These are phyloP conservation scores for Sterna hirundo DNA, from an alignment of 2,113 vertebrate genomes.

Conservation along the genomic window DNA sequence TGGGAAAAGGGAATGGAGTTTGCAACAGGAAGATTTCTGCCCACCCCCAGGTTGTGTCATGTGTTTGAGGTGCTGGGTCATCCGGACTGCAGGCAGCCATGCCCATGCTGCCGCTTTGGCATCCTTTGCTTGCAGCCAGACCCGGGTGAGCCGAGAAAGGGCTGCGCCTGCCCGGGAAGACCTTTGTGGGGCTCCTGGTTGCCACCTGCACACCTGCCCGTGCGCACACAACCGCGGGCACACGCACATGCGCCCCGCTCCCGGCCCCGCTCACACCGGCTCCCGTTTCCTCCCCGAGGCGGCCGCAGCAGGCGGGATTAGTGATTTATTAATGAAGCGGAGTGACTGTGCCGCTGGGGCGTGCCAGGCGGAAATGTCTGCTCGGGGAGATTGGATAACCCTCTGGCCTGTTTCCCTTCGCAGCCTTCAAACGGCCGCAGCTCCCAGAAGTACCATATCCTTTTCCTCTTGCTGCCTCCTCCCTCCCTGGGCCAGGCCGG, in stretches of 20 bases:
- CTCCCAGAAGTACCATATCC: constrained; percentile 38
- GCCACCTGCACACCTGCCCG: accelerated
- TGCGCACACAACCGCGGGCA: accelerated
- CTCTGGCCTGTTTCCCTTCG: constrained; percentile 35
- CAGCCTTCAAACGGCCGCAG: constrained; percentile 42
- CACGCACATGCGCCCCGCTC: neutral
- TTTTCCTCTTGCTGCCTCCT: neutral
- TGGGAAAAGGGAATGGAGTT: neutral
- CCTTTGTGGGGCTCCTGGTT: neutral
- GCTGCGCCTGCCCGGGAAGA: neutral
- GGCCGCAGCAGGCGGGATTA: constrained; percentile 55
- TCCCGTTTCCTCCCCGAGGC: constrained; percentile 41
- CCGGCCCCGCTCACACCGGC: neutral
- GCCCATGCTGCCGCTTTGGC: neutral
- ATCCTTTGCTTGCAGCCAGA: accelerated
- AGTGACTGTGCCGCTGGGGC: constrained; percentile 62
- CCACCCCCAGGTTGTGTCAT: neutral
- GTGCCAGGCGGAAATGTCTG: constrained; percentile 80
- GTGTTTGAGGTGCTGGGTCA: accelerated
- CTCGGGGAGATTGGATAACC: constrained; percentile 80
- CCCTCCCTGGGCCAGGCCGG: neutral
- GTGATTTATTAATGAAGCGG: constrained; percentile 76
- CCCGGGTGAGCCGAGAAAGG: accelerated
- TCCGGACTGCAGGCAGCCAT: accelerated
- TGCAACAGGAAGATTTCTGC: neutral